Evolutionary conservation across 2,113 vertebrate genomes (phyloP), one percentile per base, ranked within the genome.

Genomic region (Oenanthe melanoleuca): DNA sequence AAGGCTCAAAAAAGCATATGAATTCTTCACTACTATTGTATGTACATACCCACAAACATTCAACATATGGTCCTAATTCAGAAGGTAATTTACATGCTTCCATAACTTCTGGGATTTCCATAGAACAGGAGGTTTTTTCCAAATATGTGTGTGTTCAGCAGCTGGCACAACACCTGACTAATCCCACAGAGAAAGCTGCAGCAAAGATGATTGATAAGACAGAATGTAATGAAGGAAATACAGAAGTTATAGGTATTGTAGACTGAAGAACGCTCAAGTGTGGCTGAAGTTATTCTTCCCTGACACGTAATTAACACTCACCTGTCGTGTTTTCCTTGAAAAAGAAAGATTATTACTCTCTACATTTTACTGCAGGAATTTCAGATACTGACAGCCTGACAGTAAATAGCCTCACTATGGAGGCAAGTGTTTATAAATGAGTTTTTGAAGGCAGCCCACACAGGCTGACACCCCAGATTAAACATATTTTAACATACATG

Each of bases 221-320:
- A 67, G 25, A 85, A 70, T 33, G 7, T 25, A 61, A 65, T 63
- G 70, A 74, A 47, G n/a, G 67, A 86, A 80, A n/a, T 37, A 64
- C 20, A 67, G 28, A 74, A 88, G 37, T 67, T 79, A 63, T 1
- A 78, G 55, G 45, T 19, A 24, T 20, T 72, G n/a, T 6, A 81
- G 31, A 79, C 44, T 45, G 44, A 90, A 63, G 33, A 90, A 95
- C 69, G 45, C 20, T 63, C 23, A 86, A 57, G 37, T 61, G 64
- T 66, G 47, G 26, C 19, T 1, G 0, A 34, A 31, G 50, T 81
- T 85, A 75, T 77, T 94, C 74, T 89, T 93, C 72, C 38, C 21
- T 83, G 81, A 80, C 57, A 63, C 25, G 28, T 72, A 64, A 85
- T 85, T 93, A 94, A 63, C 64, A 88, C 44, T 90, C n/a, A 84